phyloP scores from a whole-genome alignment of 2,888 invertebrate species.

The Chymomyza amoena region DNA sequence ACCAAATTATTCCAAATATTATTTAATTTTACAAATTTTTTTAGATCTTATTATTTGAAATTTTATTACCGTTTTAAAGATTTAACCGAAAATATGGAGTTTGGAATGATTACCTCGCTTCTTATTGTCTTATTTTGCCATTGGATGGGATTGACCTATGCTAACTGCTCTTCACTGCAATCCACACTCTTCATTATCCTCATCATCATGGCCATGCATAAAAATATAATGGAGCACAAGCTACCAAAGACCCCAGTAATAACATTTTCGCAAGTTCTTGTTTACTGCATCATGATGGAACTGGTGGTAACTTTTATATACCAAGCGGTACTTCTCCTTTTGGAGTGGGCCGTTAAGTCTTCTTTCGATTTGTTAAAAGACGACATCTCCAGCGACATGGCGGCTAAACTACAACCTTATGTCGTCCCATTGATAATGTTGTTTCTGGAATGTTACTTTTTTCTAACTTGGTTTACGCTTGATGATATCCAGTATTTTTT shows the following conservation, averaged over 20 bases:
- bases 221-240: not conserved
- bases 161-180: not conserved
- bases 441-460: too few species aligned
- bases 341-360: not conserved
- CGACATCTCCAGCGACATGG: too few species aligned
- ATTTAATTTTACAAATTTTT: too few species aligned
- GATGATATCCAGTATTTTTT: too few species aligned
- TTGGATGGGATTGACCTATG: not conserved
- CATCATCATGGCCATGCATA: not conserved
- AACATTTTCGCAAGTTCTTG: not conserved
- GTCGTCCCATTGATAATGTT: too few species aligned
- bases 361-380: not conserved
- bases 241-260: too few species aligned
- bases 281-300: not conserved
- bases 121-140: conserved; percentile 6
- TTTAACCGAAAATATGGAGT: conserved; percentile 7
- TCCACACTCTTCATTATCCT: not conserved
- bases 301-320: not conserved
- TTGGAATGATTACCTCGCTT: not conserved
- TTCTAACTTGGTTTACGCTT: too few species aligned
- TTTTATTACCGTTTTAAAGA: too few species aligned
- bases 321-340: not conserved
- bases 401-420: too few species aligned
- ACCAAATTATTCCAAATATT: too few species aligned
- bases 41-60: too few species aligned